Evolutionary conservation across 2,888 invertebrate genomes (phyloP), one percentile per base, ranked within the genome.

Genomic region (Acrocyrtus sp.): DNA sequence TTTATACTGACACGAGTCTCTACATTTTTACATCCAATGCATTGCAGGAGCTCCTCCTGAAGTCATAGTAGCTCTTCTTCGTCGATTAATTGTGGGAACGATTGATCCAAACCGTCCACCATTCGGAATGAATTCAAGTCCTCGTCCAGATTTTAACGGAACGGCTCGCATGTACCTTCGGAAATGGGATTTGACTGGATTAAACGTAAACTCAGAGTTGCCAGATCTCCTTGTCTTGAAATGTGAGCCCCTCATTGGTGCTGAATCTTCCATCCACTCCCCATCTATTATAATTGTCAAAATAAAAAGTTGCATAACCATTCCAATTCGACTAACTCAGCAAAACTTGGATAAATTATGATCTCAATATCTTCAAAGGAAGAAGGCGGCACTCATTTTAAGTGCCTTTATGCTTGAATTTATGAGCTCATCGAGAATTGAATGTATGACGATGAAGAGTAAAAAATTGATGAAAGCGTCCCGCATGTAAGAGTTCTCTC

Each of bases 141-240:
- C 72, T 34, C 56, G 66, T 41, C 60, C 72, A 21, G 72, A 66
- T 47, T 68, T 73, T 12, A 66, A 39, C 1, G 62, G 62, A 56
- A 41, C 41, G 10, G 70, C 57, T 53, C 72, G 21, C 22, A 72
- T 29, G 39, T 67, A 72, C 19, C 75, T 39, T 22, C 75, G 72
- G 56, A 75, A 75, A 60, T 75, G 75, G 6, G 72, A 72, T 26
- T 75, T 72, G n/a, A 75, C 67, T 3, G 75, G 75, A 34, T 72
- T 72, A 53, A 67, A 73, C 26, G 66, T 54, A 41, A 72, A 72
- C 24, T 67, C 66, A 26, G 60, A 67, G 45, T 65, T 70, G 19
- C 68, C 75, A 43, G 68, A 57, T 34, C 75, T 57, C 8, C 75
- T 72, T 12, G 65, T 67, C 53, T 75, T 75, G 6, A 48, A 65